A percentile compares a stretch with the other conserved stretches of the same genome.
Conservation (phyloP, 2,797 vertebrate genomes). For the Pyrocephalus nanus region DNA sequence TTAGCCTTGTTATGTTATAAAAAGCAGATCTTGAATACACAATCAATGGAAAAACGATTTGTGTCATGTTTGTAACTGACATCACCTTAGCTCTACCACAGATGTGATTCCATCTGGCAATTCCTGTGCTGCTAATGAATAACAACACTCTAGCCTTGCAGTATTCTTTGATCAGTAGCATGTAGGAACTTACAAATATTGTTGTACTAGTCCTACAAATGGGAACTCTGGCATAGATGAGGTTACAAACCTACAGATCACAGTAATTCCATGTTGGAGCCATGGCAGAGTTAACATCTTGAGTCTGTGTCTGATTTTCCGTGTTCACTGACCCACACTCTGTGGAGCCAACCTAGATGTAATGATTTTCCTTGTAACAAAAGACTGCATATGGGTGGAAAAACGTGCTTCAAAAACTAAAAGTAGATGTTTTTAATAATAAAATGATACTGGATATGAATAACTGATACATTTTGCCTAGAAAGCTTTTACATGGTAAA, state of each 20-base stretch:
- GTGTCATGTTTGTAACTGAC: neutral
- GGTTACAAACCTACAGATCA: neutral
- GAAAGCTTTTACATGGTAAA: neutral
- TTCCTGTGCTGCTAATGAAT: neutral
- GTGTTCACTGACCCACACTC: neutral
- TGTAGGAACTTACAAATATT: neutral
- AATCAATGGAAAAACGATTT: neutral
- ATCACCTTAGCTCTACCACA: slow-evolving; percentile 5
- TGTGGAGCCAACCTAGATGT: neutral
- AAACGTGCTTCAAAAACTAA: neutral
- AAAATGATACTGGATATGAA: neutral
- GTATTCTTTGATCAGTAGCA: neutral
- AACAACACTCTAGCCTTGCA: neutral
- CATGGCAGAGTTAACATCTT: neutral
- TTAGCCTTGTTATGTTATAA: neutral
- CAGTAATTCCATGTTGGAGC: neutral
- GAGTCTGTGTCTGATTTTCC: neutral
- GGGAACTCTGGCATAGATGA: neutral
- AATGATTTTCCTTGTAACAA: neutral
- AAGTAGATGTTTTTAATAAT: neutral
- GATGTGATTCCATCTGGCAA: slow-evolving; percentile 31
- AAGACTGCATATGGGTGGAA: neutral
- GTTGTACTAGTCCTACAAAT: neutral
- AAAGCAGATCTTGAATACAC: neutral
- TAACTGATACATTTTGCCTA: neutral